These are phyloP conservation scores for Melanotaenia parkinsoni DNA, from an alignment of 2,797 vertebrate species.

Conservation along the genomic window DNA sequence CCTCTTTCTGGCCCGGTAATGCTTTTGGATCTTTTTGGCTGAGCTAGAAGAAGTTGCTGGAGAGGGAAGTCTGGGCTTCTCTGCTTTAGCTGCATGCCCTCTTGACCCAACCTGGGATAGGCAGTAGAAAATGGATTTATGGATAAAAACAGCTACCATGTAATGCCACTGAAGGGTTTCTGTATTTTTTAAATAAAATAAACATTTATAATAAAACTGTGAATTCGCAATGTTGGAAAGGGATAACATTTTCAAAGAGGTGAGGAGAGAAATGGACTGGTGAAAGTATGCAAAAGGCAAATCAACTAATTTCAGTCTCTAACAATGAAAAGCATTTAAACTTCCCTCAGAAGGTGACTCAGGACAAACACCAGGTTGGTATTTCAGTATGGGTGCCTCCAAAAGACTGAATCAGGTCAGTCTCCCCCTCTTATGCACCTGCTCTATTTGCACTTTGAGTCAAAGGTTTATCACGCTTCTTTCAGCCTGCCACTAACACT, in stretches of 20 bases:
- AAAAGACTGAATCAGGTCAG: constrained; percentile 53
- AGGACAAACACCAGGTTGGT: constrained; percentile 12
- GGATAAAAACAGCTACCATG: not conserved
- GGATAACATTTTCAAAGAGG: not conserved
- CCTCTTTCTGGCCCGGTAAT: too few species aligned
- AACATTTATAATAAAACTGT: not conserved
- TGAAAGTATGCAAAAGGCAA: not conserved
- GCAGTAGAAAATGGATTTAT: not conserved
- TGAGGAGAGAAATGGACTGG: not conserved
- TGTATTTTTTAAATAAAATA: too few species aligned
- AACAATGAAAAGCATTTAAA: constrained; percentile 6
- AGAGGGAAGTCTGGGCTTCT: too few species aligned
- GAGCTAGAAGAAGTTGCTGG: too few species aligned
- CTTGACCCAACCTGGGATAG: too few species aligned
- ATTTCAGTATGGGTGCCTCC: not conserved
- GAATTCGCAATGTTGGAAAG: not conserved
- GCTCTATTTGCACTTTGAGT: constrained; percentile 60
- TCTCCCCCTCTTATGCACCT: constrained; percentile 50
- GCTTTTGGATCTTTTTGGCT: too few species aligned
- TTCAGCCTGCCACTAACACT: constrained; percentile 52
- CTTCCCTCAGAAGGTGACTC: not conserved
- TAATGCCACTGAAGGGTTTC: not conserved
- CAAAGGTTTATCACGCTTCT: constrained; percentile 58
- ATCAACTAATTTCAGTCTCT: not conserved
- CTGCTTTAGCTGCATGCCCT: too few species aligned